phyloP scores from a whole-genome alignment of 2,113 vertebrate genomes.

The Coptodon rendalli region DNA sequence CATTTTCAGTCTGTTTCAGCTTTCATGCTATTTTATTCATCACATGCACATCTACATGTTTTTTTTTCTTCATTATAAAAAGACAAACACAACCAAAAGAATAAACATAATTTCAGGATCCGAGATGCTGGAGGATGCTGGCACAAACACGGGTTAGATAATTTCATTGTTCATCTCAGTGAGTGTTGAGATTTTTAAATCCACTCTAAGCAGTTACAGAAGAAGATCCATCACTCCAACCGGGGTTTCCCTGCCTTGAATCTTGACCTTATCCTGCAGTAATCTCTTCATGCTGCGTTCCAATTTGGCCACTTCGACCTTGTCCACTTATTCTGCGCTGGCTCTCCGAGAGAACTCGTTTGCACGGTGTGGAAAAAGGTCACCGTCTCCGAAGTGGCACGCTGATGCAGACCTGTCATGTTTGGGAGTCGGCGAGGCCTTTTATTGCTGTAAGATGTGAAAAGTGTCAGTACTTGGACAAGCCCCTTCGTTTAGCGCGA shows the following conservation, averaged over 20 bases:
- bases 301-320: background rate
- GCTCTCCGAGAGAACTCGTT: background rate
- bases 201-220: background rate
- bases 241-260: background rate
- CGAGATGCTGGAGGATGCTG: background rate
- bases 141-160: background rate
- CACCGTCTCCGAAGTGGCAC: background rate
- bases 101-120: background rate
- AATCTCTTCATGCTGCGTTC: background rate
- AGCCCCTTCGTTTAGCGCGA: background rate
- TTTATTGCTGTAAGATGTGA: background rate
- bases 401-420: background rate
- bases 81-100: background rate
- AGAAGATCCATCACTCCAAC: background rate
- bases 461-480: background rate
- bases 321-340: background rate
- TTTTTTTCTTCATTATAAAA: background rate
- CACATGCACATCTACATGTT: background rate
- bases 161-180: background rate
- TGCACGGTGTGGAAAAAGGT: background rate
- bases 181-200: background rate
- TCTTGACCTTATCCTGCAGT: background rate
- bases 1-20: background rate
- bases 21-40: conserved; percentile 15
- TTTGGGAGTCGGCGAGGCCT: background rate